Percentiles rank a stretch among this genome's conserved stretches.
Evolutionary conservation across 2,113 vertebrate species (phyloP).

Genomic region (Barbus barbus): DNA sequence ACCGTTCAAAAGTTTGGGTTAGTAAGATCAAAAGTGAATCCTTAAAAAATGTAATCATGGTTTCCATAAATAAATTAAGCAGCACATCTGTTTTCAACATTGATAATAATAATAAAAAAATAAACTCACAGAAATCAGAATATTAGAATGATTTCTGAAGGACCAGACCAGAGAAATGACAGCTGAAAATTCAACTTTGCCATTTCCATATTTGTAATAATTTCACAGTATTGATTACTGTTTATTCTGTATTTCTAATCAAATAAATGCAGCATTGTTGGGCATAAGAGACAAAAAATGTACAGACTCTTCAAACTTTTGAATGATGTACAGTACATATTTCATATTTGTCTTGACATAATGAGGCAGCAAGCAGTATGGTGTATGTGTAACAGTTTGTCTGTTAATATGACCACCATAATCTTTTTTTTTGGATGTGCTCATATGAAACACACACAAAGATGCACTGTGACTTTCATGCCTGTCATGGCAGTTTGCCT

Average conservation of each 20-base stretch:
- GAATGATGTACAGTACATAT: not conserved
- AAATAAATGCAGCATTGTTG: not conserved
- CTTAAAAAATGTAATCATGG: not conserved
- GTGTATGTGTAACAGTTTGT: not conserved
- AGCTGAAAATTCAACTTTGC: not conserved
- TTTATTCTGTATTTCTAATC: not conserved
- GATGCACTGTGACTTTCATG: conserved; percentile 33
- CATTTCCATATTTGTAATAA: not conserved
- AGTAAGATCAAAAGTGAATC: no score
- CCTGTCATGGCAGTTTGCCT: conserved; percentile 7
- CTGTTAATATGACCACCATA: not conserved
- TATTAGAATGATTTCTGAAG: not conserved
- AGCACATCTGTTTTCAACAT: not conserved
- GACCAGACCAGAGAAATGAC: no score
- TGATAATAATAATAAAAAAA: not conserved
- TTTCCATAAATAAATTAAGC: not conserved
- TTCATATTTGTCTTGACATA: not conserved
- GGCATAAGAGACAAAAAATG: not conserved
- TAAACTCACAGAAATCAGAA: not conserved
- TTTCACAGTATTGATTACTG: not conserved
- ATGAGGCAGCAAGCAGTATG: not conserved
- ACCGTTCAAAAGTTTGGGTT: no score
- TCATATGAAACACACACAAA: conserved; percentile 12
- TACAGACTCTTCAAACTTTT: not conserved
- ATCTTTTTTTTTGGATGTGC: conserved; percentile 17